Evolutionary conservation across 2,113 vertebrate genomes (phyloP).

Genomic region (Mustela lutreola): DNA sequence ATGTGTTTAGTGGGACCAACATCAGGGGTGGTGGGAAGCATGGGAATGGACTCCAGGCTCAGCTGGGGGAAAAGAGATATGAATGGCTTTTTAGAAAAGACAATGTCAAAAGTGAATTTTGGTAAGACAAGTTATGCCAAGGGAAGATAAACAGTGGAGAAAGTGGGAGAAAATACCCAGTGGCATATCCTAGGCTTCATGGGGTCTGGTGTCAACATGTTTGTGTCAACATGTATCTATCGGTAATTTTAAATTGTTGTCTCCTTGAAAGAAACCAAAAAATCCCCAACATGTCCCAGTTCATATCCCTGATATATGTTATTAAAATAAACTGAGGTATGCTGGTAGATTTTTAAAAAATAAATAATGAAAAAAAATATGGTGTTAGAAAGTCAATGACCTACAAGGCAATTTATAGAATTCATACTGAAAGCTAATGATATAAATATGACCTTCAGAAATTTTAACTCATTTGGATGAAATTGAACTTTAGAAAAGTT

Average conservation of each 20-base stretch:
- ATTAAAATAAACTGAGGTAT: conserved; percentile 7
- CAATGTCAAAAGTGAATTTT: background rate
- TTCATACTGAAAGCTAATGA: conserved; percentile 44
- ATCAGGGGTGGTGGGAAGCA: background rate
- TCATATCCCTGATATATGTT: background rate
- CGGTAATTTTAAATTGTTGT: background rate
- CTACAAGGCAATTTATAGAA: conserved; percentile 53
- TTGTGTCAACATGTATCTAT: background rate
- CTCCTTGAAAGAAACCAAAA: conserved; percentile 1
- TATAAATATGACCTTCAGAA: background rate
- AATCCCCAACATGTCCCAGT: background rate
- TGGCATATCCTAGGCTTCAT: background rate
- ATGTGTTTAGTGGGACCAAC: background rate
- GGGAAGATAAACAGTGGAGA: background rate
- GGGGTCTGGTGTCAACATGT: background rate
- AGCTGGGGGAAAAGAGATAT: background rate
- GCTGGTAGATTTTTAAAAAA: background rate
- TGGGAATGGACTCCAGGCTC: background rate
- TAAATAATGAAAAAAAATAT: background rate
- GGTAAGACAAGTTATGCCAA: background rate
- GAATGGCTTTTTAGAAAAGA: background rate
- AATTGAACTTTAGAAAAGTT: background rate
- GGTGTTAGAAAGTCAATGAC: background rate
- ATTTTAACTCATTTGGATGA: conserved; percentile 51
- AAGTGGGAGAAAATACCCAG: background rate